phyloP scores from a whole-genome alignment of 53 echinoderm and acorn worm species.

The Mesocentrotus franciscanus region DNA sequence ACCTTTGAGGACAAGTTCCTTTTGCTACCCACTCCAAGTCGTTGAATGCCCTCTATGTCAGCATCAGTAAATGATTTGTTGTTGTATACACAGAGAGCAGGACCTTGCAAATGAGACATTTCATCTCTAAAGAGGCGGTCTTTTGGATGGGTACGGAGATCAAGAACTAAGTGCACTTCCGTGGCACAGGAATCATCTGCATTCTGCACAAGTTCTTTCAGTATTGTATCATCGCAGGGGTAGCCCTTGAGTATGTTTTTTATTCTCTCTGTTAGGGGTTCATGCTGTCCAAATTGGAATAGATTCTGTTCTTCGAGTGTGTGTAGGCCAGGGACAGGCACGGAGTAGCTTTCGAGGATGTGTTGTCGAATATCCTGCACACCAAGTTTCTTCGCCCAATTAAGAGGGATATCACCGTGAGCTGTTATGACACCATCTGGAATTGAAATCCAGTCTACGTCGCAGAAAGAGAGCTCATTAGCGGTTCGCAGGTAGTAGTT shows the following conservation, averaged over 20 bases:
- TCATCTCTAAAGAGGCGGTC: conserved; percentile 46
- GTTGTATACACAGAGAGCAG: conserved; percentile 86
- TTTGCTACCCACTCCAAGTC: conserved; percentile 87
- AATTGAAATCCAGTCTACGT: conserved; percentile 67
- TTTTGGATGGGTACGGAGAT: conserved; percentile 41
- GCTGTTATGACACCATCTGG: conserved; percentile 13
- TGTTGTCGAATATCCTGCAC: conserved; percentile 66
- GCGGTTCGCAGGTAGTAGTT: neutral
- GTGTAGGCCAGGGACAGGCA: conserved; percentile 10
- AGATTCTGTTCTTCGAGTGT: neutral
- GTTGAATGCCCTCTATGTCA: conserved; percentile 87
- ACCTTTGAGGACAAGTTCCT: conserved; percentile 68
- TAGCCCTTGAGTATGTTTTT: conserved; percentile 74
- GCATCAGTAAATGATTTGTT: conserved; percentile 77
- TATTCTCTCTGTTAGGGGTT: conserved; percentile 76
- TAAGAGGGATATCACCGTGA: conserved; percentile 61
- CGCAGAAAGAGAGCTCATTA: conserved; percentile 63
- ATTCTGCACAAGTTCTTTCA: conserved; percentile 77
- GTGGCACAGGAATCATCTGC: conserved; percentile 70
- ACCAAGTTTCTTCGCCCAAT: conserved; percentile 61
- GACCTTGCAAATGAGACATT: conserved; percentile 70
- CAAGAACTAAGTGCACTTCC: conserved; percentile 64
- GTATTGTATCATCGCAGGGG: conserved; percentile 71
- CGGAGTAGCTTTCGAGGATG: conserved; percentile 46
- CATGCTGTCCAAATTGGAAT: conserved; percentile 73